phyloP scores from a whole-genome alignment of 1,140 invertebrate species.

The Drosophila quadrilineata region DNA sequence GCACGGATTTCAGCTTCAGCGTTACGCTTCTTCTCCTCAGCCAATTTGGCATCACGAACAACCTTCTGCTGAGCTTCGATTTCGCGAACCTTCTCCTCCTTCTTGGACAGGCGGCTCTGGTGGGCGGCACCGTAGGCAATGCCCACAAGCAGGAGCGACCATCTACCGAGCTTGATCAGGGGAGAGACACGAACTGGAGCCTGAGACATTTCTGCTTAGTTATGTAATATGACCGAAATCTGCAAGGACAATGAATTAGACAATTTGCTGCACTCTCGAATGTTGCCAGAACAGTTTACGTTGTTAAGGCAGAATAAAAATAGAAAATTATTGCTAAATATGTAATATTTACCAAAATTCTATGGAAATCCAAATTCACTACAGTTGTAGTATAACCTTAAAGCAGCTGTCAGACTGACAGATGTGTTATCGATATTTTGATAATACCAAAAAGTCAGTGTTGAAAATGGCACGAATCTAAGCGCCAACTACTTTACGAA shows the following conservation, averaged over 20 bases:
- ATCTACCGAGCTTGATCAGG: conserved; percentile 88
- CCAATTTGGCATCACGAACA: conserved; percentile 86
- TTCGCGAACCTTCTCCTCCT: conserved; percentile 85
- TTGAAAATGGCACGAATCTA: conserved; percentile 14
- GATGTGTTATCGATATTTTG: conserved; percentile 30
- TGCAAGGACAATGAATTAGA: conserved; percentile 29
- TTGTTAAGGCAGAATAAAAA: no score
- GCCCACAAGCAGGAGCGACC: conserved; percentile 86
- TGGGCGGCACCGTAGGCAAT: conserved; percentile 87
- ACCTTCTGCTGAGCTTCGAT: conserved; percentile 86
- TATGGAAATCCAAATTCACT: conserved; percentile 48
- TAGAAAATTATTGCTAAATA: conserved; percentile 6
- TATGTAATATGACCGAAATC: conserved; percentile 71
- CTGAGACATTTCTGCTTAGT: conserved; percentile 72
- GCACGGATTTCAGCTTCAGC: conserved; percentile 79
- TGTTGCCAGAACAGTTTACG: not conserved
- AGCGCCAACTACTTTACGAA: no score
- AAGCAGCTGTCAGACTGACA: conserved; percentile 70
- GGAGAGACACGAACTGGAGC: conserved; percentile 88
- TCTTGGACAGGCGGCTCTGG: conserved; percentile 86
- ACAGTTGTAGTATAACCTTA: conserved; percentile 64
- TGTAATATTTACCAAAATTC: conserved; percentile 58
- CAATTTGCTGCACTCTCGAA: not conserved
- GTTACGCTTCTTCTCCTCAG: conserved; percentile 85
- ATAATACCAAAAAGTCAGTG: conserved; percentile 10